Evolutionary conservation across 37 sponge, comb jelly and placozoan genomes (phyloP), one percentile per base, ranked within the genome.

Genomic region (Chondrilla cf. caribensis): DNA sequence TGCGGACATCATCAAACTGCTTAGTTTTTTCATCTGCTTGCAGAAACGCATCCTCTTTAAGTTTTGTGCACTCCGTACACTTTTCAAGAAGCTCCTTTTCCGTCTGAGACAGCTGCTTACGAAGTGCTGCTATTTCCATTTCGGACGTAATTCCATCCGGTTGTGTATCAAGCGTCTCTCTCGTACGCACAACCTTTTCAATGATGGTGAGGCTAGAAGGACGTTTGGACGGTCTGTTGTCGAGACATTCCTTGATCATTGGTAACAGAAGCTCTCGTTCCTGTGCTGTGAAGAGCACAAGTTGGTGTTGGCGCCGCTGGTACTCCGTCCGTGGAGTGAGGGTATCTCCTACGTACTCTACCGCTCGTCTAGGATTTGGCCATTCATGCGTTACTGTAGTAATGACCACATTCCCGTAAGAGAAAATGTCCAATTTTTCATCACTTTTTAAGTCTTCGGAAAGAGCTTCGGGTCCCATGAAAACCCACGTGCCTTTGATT

Each of bases 391-490:
- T 73, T n/a, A 73, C 24, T 25, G 76, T 73, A 19, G 76, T 38
- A 2, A 73, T 6, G 44, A 73, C 15, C n/a, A 39, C 19, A 15
- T 73, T 73, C 25, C 76, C 76, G 40, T 36, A 73, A n/a, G 76
- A 73, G 44, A 73, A 73, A 19, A 73, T 25, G 40, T 73, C 76
- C 76, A 73, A 73, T 43, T 43, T 73, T 0, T 73, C 76, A 40
- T 39, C 24, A 37, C 40, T 41, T 14, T 41, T 5, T 22, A 37
- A 37, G 36, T 41, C 43, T 25, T n/a, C 18, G 18, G 31, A 3
- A 21, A 73, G 41, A 25, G 44, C 76, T 39, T 73, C 76, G 2
- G 44, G 76, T 36, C 43, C 17, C 44, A 73, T 73, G 44, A 73
- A 73, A 3, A 3, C 76, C 21, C 18, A 2, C 22, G 76, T 73